Conservation (phyloP, 1,140 invertebrate genomes). For the Drosophila erecta region DNA sequence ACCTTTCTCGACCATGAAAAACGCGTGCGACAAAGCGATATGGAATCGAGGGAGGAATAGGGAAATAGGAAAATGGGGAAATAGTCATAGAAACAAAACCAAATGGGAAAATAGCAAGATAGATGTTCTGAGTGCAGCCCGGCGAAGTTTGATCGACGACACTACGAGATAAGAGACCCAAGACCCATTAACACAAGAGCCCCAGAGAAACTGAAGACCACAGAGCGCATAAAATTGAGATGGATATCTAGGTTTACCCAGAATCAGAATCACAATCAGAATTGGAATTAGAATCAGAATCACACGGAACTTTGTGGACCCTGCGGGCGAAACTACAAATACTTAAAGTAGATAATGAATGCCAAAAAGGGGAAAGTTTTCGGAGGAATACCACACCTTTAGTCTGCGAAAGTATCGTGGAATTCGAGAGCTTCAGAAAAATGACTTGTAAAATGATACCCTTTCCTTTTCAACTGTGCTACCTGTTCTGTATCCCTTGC, state of each 20-base stretch:
- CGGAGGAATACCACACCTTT: background rate
- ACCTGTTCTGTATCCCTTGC: background rate
- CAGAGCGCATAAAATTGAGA: slow-evolving; percentile 8
- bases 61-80: slow-evolving; percentile 1
- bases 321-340: background rate
- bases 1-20: slow-evolving; percentile 42
- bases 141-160: slow-evolving; percentile 64
- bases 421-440: background rate
- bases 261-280: slow-evolving; percentile 1
- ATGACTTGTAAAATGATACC: background rate
- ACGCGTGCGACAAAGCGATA: slow-evolving; percentile 6
- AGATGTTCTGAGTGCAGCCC: slow-evolving; percentile 13
- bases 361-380: background rate
- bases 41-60: background rate
- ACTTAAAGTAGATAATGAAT: background rate
- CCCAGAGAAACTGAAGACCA: slow-evolving; percentile 6
- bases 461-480: background rate
- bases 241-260: slow-evolving; percentile 19
- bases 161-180: slow-evolving; percentile 39
- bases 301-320: slow-evolving; percentile 11
- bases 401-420: background rate
- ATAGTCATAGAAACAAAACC: no score
- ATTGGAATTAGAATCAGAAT: background rate
- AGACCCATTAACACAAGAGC: slow-evolving; percentile 24
- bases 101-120: slow-evolving; percentile 15